Evolutionary conservation across 2,113 vertebrate genomes (phyloP), one percentile per base, ranked within the genome.

Genomic region (Poeciliopsis prolifica): DNA sequence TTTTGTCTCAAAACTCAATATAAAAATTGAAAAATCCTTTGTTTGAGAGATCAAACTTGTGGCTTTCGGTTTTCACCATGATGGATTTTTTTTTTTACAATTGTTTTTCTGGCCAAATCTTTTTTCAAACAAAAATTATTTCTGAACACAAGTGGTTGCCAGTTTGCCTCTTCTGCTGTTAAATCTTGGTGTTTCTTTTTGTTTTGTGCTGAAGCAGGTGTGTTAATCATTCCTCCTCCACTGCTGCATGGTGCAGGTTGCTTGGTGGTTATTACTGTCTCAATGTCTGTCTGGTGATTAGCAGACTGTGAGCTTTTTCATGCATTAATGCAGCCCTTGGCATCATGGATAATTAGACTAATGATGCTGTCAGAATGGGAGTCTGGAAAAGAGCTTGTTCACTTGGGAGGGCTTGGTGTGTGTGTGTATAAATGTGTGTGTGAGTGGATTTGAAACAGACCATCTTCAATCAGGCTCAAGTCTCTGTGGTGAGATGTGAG

Each of bases 271-370:
- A 81, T 81, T 83, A 78, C 82, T 80, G 72, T 86, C 80, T 83
- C 28, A 83, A 77, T 73, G 84, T 81, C 80, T 84, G 85, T 88
- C 75, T 81, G 70, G 68, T 92, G 87, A 93, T 91, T 90, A 89
- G 87, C 82, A 82, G 81, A 79, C 89, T 85, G 82, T 76, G 75
- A 82, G 88, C 70, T 84, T 92, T 90, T 85, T 78, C 87, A 79
- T 91, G 84, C 85, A 79, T 90, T 91, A 88, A 87, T 86, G 86
- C 85, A 85, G 85, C 89, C 80, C 83, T 77, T 79, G 82, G 86
- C 85, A 91, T 92, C 84, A 86, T 84, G 91, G 93, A 86, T 92
- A 94, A 94, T 94, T 94, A 92, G 85, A 90, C 88, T 93, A 93
- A 94, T 94, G 92, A 91, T 92, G 86, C 84, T 75, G 81, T 92